Evolutionary conservation across 2,797 vertebrate genomes (phyloP).

Genomic region (Coccyzus lansbergi): DNA sequence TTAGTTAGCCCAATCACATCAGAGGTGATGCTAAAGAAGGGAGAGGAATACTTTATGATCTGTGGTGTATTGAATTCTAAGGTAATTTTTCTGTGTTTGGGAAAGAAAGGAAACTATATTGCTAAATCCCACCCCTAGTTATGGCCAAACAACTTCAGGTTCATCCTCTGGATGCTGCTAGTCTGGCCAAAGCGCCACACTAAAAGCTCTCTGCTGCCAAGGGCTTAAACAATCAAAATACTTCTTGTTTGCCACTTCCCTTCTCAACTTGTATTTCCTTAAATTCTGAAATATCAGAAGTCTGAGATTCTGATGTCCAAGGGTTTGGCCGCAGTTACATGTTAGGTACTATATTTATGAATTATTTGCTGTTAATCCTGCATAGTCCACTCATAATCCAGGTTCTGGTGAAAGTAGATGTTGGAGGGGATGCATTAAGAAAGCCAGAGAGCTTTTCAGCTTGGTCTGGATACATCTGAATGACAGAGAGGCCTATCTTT

Average conservation of each 20-base stretch:
- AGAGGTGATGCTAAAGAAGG: constrained; percentile 43
- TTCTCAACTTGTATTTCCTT: background rate
- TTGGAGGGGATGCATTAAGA: background rate
- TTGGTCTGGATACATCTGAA: background rate
- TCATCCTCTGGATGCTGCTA: background rate
- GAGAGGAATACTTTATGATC: constrained; percentile 32
- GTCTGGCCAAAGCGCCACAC: background rate
- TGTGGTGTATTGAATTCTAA: background rate
- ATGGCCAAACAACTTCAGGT: background rate
- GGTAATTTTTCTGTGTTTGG: constrained; percentile 19
- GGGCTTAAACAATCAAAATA: background rate
- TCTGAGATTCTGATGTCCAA: background rate
- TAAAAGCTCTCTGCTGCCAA: background rate
- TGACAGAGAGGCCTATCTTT: background rate
- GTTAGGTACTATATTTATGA: background rate
- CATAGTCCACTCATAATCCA: background rate
- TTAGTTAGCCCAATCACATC: constrained; percentile 60
- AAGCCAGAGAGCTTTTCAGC: background rate
- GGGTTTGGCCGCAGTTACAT: background rate
- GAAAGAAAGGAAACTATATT: background rate
- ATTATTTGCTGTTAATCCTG: background rate
- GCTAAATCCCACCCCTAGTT: background rate
- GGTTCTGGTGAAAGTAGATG: background rate
- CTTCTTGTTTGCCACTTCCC: background rate
- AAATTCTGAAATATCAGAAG: background rate